These are phyloP conservation scores for Umimayanthus chanpuru DNA, from an alignment of 92 coral and sea anemone genomes.

Conservation along the genomic window DNA sequence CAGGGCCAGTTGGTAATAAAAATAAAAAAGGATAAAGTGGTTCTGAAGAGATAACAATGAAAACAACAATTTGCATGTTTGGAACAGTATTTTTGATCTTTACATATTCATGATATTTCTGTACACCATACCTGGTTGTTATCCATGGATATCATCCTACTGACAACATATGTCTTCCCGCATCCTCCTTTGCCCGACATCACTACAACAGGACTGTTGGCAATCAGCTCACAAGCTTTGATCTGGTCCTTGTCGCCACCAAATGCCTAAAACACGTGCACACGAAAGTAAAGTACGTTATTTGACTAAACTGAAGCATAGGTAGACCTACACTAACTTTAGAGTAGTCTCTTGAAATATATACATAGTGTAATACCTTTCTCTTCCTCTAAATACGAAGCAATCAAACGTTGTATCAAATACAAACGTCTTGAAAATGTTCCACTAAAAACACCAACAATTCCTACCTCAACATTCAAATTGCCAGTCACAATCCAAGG, in stretches of 20 bases:
- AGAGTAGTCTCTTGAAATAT: no score
- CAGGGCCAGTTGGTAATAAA: neutral
- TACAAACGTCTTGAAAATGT: neutral
- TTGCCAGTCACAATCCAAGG: slow-evolving; percentile 49
- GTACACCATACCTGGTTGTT: slow-evolving; percentile 12
- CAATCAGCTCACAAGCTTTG: slow-evolving; percentile 45
- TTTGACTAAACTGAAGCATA: neutral
- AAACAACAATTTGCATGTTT: neutral
- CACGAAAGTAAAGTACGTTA: neutral
- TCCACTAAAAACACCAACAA: no score
- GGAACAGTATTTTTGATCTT: neutral
- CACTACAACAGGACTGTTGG: slow-evolving; percentile 50
- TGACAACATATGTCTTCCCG: slow-evolving; percentile 63
- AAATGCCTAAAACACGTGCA: slow-evolving; percentile 30
- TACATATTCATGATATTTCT: neutral
- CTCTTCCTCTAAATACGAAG: no score
- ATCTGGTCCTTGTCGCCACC: slow-evolving; percentile 57
- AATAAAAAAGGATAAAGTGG: no score
- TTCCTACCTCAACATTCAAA: slow-evolving; percentile 45
- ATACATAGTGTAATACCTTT: no score
- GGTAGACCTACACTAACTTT: no score
- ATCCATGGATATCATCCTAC: slow-evolving; percentile 28
- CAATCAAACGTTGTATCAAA: neutral
- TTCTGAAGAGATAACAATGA: neutral
- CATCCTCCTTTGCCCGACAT: slow-evolving; percentile 67